Conservation (phyloP, 2,888 invertebrate species). For the Drosophila borealis region DNA sequence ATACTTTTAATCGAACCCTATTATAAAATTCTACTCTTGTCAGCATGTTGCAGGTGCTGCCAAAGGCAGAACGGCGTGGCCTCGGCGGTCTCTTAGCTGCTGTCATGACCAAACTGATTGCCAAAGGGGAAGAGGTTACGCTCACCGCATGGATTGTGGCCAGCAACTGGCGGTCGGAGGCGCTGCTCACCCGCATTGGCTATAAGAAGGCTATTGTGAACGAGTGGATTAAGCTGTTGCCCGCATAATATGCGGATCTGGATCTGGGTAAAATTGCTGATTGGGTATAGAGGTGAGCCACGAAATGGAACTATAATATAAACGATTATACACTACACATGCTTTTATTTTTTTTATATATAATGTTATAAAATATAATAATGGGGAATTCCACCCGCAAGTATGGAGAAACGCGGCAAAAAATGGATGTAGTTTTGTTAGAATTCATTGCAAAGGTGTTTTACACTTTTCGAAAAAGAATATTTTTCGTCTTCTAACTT, state of each 20-base stretch:
- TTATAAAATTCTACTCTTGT: background rate
- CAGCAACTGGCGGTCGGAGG: slow-evolving; percentile 74
- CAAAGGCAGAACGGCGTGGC: slow-evolving; percentile 73
- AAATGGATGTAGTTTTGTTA: too few species aligned
- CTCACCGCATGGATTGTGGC: slow-evolving; percentile 75
- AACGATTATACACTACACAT: too few species aligned
- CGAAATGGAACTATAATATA: too few species aligned
- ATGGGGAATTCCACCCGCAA: background rate
- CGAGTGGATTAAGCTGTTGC: slow-evolving; percentile 79
- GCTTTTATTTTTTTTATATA: too few species aligned
- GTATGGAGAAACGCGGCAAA: too few species aligned
- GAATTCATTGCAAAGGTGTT: too few species aligned
- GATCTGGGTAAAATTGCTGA: too few species aligned
- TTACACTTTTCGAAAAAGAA: too few species aligned
- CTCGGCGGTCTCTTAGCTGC: slow-evolving; percentile 72
- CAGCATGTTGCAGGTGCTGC: slow-evolving; percentile 78
- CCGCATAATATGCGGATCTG: slow-evolving; percentile 23
- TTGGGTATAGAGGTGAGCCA: too few species aligned
- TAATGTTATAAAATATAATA: too few species aligned
- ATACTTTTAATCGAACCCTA: background rate
- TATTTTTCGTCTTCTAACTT: too few species aligned
- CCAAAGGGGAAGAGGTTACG: slow-evolving; percentile 58
- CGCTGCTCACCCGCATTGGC: slow-evolving; percentile 72
- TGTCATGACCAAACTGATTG: slow-evolving; percentile 70
- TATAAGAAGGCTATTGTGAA: slow-evolving; percentile 60